Evolutionary conservation across 2,888 invertebrate genomes (phyloP), one percentile per base, ranked within the genome.

Genomic region (Cantharis rufa): DNA sequence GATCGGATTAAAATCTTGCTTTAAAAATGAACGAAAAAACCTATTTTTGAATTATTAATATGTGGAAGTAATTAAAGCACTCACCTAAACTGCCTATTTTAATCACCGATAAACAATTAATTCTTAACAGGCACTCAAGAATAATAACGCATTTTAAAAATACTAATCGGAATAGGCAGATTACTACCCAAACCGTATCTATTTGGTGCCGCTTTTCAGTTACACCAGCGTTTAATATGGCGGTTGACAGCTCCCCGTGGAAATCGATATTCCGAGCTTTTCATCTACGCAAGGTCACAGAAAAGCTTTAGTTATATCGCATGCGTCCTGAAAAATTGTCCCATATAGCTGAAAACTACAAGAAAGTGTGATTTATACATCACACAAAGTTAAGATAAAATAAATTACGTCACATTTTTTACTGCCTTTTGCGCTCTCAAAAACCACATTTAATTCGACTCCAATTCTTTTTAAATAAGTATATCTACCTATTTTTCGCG

Each of bases 211-310:
- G 81, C 78, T 81, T 79, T 79, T 76, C 78, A 78, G 79, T 78
- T 79, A 80, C 77, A 71, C 76, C 77, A 78, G 78, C 70, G 74
- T 78, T 66, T 81, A 83, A 83, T 81, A 87, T 87, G 87, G 87
- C 86, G 83, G 84, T 83, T 85, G 85, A 82, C 84, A 84, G 86
- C 86, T 85, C 85, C 86, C 86, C 83, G 82, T 82, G 82, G 83
- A 83, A 86, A 87, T 87, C 87, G 86, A 87, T 87, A 86, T 78
- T 75, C 72, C 78, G 80, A 82, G 79, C 80, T 79, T 79, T 77
- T 81, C 76, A 76, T 82, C 69, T 83, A 86, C 86, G 86, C 86
- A 86, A 83, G 84, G 83, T 83, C 81, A 73, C 76, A 79, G 79
- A 81, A 82, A 81, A 78, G 27, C 74, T 77, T 74, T 71, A 74